Evolutionary conservation across 2,113 vertebrate species (phyloP).

Genomic region (Misgurnus mizolepis): DNA sequence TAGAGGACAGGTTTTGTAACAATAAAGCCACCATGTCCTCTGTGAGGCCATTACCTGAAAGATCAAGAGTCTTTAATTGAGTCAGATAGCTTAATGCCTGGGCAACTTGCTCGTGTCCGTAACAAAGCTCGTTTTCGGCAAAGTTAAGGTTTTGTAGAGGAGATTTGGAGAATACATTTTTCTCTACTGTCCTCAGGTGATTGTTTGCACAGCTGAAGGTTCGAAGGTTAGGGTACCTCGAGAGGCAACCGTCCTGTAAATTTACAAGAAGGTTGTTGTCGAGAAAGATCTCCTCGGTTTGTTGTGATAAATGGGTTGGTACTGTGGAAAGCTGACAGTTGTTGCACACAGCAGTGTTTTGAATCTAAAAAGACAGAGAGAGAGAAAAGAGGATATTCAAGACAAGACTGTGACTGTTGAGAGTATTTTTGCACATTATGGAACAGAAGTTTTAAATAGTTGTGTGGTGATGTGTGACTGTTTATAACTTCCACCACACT

Average conservation of each 20-base stretch:
- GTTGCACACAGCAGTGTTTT: constrained; percentile 74
- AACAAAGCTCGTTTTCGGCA: constrained; percentile 80
- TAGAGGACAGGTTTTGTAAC: constrained; percentile 80
- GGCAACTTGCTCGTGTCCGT: constrained; percentile 72
- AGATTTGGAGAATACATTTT: constrained; percentile 69
- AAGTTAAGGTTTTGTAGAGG: constrained; percentile 72
- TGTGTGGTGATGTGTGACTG: neutral
- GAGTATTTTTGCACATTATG: neutral
- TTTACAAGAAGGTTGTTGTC: constrained; percentile 81
- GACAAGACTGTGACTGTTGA: neutral
- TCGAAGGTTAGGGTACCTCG: constrained; percentile 73
- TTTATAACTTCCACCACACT: neutral
- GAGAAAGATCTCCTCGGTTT: constrained; percentile 77
- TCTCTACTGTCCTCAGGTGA: constrained; percentile 70
- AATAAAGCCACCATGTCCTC: constrained; percentile 78
- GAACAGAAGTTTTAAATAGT: neutral
- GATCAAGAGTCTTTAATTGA: constrained; percentile 76
- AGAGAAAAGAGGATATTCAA: neutral
- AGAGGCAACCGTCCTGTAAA: constrained; percentile 75
- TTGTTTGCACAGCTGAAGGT: constrained; percentile 81
- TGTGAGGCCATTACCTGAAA: constrained; percentile 84
- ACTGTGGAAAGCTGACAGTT: constrained; percentile 69
- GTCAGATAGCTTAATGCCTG: constrained; percentile 74
- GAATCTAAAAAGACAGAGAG: constrained; percentile 71
- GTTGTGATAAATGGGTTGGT: constrained; percentile 69